A percentile compares a stretch with the other conserved stretches of the same genome.
These are phyloP conservation scores for Condylura cristata DNA, from an alignment of 2,113 vertebrate species.

Conservation along the genomic window DNA sequence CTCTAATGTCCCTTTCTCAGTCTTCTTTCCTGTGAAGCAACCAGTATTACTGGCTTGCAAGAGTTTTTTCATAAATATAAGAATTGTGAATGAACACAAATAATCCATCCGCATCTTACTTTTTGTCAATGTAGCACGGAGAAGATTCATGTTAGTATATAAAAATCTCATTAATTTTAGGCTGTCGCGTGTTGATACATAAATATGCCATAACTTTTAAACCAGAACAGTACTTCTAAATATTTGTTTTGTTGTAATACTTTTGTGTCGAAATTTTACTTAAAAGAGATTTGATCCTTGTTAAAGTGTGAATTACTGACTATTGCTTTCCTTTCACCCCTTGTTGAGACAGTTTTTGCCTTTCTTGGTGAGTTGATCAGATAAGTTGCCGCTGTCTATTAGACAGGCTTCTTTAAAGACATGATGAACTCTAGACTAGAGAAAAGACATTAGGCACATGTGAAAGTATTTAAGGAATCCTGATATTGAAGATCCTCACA, in stretches of 20 bases:
- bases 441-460: neutral
- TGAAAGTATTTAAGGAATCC: neutral
- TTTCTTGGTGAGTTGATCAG: neutral
- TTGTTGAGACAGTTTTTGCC: neutral
- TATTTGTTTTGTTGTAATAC: neutral
- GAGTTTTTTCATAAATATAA: neutral
- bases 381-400: neutral
- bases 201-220: neutral
- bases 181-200: neutral
- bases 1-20: neutral
- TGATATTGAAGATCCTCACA: neutral
- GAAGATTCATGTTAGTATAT: neutral
- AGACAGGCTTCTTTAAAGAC: neutral
- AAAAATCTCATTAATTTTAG: neutral
- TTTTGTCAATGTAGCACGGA: neutral
- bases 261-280: neutral
- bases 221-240: neutral
- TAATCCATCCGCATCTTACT: neutral
- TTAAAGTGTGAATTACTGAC: neutral
- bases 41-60: neutral
- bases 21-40: neutral
- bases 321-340: neutral
- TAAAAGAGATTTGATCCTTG: conserved; percentile 22
- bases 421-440: neutral
- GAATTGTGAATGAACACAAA: neutral